Evolutionary conservation across 2,797 vertebrate species (phyloP).

Genomic region (Pitangus sulphuratus): DNA sequence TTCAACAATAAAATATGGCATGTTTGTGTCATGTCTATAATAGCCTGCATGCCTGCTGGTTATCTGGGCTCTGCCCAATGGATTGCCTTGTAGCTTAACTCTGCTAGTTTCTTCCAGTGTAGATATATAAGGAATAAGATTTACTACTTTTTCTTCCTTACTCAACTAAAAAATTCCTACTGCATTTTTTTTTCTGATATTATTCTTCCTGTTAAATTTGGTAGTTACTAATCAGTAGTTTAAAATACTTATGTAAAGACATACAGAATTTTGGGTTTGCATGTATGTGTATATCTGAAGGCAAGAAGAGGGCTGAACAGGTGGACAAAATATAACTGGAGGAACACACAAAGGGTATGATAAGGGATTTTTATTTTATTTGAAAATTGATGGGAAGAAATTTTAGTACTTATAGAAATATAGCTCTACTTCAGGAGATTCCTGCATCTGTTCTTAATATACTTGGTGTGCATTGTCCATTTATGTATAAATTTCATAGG

Average conservation of each 20-base stretch:
- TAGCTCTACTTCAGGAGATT: neutral
- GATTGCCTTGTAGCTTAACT: neutral
- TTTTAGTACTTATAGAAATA: neutral
- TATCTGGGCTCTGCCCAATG: neutral
- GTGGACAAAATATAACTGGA: neutral
- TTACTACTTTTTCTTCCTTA: neutral
- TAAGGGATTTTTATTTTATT: neutral
- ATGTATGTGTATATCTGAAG: neutral
- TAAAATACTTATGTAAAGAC: neutral
- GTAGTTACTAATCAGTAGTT: neutral
- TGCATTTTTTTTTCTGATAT: neutral
- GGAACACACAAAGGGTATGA: neutral
- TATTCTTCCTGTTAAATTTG: neutral
- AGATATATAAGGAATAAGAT: neutral
- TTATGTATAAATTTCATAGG: neutral
- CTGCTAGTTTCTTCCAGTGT: neutral
- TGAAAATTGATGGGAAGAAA: neutral
- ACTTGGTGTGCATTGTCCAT: neutral
- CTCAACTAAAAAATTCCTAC: neutral
- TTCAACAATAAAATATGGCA: neutral
- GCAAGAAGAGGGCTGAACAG: neutral
- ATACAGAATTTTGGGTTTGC: rapidly evolving
- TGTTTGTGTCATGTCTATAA: neutral
- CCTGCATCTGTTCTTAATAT: neutral
- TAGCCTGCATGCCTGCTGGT: neutral